Conservation (phyloP, 2,888 invertebrate species). For the Biston betularia region DNA sequence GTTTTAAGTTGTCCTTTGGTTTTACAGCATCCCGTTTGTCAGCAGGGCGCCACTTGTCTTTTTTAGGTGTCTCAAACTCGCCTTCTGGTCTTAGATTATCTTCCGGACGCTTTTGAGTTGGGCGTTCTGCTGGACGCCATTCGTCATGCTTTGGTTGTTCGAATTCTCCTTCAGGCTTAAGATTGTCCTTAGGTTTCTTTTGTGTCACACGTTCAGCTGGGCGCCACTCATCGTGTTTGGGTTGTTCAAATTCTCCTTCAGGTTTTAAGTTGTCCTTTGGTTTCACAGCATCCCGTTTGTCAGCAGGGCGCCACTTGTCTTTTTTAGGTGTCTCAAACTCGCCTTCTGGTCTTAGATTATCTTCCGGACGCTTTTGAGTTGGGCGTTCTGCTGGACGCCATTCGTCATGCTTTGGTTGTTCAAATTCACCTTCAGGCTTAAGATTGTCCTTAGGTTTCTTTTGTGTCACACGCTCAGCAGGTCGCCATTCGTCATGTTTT, state of each 20-base stretch:
- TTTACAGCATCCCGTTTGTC: slow-evolving; percentile 81
- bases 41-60: slow-evolving; percentile 67
- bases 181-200: slow-evolving; percentile 78
- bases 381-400: slow-evolving; percentile 82
- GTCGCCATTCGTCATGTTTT: slow-evolving; percentile 59
- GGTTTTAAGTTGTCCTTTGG: slow-evolving; percentile 69
- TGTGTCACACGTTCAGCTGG: slow-evolving; percentile 68
- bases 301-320: slow-evolving; percentile 59
- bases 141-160: slow-evolving; percentile 73
- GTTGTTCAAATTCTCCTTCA: slow-evolving; percentile 77
- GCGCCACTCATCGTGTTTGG: slow-evolving; percentile 67
- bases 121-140: slow-evolving; percentile 74
- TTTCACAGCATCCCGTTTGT: slow-evolving; percentile 50
- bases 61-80: slow-evolving; percentile 79
- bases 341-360: slow-evolving; percentile 85
- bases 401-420: slow-evolving; percentile 68
- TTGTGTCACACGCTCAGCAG: slow-evolving; percentile 73
- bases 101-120: slow-evolving; percentile 65
- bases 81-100: slow-evolving; percentile 64
- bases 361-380: slow-evolving; percentile 65
- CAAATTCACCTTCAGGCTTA: slow-evolving; percentile 84
- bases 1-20: slow-evolving; percentile 85
- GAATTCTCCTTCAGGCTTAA: slow-evolving; percentile 86
- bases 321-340: slow-evolving; percentile 77
- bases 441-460: slow-evolving; percentile 67